Base-by-base conservation (phyloP, 2,888 invertebrate species). In the Plagodis pulveraria region DNA sequence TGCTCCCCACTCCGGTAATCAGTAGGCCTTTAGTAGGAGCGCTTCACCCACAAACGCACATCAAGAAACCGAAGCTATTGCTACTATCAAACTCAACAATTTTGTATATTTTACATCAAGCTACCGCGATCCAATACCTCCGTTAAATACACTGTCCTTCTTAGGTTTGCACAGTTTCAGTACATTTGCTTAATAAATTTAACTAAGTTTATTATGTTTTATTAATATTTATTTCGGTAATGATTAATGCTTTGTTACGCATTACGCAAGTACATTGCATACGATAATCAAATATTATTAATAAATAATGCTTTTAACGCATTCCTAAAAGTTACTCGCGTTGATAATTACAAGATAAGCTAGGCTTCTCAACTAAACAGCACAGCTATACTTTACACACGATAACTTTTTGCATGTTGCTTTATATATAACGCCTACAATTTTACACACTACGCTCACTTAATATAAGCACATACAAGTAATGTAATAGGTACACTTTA, bases 41-140 rank as follows among this genome's bases (percentile, higher is more conserved):
- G 85, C 84, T 84, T 84, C 60, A 65, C 58, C 60, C 71, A 77
- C 71, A 77, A 77, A 74, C 74, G 77, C 76, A 72, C 69, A 62
- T 60, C 56, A 62, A 70, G 67, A 75, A 75, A 77, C 71, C 69
- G 69, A 73, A 68, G 72, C 79, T 77, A 76, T 70, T 73, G 72
- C 76, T 77, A 70, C 2, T 36, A 46, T 42, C 11, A 41, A 50
- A 49, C n/a, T 43, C 50, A 67, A 58, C 63, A 63, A 65, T 67
- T 50, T 50, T 61, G 56, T 63, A 69, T 47, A 63, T 66, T 67
- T 69, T 71, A 66, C 70, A 73, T 73, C 69, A 66, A 70, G 76
- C 77, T 77, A 72, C 56, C 58, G 69, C 75, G 71, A 67, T 63
- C 65, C 58, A 61, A 68, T 66, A 71, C 70, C 71, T 63, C 59